Base-by-base conservation (phyloP, 2,888 invertebrate species). In the Chaetogeoica ovagalla region DNA sequence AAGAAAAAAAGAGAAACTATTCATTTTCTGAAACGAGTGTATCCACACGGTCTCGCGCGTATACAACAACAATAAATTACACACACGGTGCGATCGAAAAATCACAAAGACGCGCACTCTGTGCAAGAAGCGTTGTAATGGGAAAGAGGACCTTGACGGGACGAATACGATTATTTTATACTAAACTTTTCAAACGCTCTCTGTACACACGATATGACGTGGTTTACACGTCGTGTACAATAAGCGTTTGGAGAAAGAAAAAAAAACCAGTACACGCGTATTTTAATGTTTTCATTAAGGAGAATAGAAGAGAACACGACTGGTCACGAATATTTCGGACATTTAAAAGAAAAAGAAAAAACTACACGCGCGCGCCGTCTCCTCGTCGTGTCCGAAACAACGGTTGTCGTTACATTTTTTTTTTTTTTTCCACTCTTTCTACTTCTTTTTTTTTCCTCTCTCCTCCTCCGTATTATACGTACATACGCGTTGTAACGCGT, bases 291-390 rank as follows among this genome's bases (percentile, higher is more conserved):
- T 76, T 76, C 75, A 76, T 76, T 76, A 66, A 68, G 66, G 43
- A 75, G 66, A 68, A 76, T 57, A 75, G 60, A 21, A 48, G 75
- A 76, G 66, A 43, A 68, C 68, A 17, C 66, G 59, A 30, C 66
- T 43, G 75, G 75, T 76, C 66, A 76, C 75, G 75, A 76, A 68
- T n/a, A n/a, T 76, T 76, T 76, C 43, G 75, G 75, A 76, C 75
- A 68, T 76, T 59, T 59, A 59, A 66, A 74, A 43, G 66, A 39
- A 65, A 63, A 17, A 63, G 4, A 63, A 17, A 39, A 19, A 59
- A 21, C 39, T 63, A 57, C 19, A 15, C 62, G 60, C 43, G 43
- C 57, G 57, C 23, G 23, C 15, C 74, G 55, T 65, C 37, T 74
- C 52, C 52, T 21, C 55, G 55, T 55, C 55, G 1, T 4, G 30